A percentile compares a stretch with the other conserved stretches of the same genome.
These are phyloP conservation scores for Emydocephalus ijimae DNA, from an alignment of 2,113 vertebrate genomes.

Conservation along the genomic window DNA sequence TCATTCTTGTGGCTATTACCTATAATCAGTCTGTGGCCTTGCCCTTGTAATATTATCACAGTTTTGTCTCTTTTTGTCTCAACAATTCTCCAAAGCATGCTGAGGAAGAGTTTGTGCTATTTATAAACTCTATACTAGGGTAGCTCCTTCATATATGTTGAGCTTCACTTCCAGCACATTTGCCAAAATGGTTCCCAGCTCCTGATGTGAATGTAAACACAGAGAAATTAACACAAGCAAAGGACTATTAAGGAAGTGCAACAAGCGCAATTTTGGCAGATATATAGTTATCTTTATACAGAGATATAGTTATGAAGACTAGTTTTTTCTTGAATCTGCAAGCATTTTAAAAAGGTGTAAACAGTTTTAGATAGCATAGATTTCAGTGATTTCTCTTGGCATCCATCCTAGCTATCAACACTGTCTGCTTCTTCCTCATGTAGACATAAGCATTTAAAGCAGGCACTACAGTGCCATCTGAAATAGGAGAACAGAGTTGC, in stretches of 20 bases:
- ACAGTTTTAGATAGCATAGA: not conserved
- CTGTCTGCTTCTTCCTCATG: conserved; percentile 4
- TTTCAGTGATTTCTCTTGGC: conserved; percentile 4
- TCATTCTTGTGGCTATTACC: not conserved
- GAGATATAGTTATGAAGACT: not conserved
- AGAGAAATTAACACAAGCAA: not conserved
- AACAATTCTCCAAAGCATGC: not conserved
- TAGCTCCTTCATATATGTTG: not conserved
- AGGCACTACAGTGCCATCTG: not conserved
- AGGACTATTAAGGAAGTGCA: not conserved
- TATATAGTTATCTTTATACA: not conserved
- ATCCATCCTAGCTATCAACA: not conserved
- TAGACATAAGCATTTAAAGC: conserved; percentile 12
- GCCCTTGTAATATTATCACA: not conserved
- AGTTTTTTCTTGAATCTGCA: conserved; percentile 1
- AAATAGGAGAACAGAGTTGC: not conserved
- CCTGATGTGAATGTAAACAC: not conserved
- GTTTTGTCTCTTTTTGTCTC: not conserved
- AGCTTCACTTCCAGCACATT: not conserved
- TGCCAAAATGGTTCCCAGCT: not conserved
- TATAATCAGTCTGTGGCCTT: not conserved
- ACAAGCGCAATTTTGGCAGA: not conserved
- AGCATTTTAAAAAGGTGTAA: conserved; percentile 3
- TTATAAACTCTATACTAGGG: not conserved
- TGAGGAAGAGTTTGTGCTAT: not conserved